phyloP scores from a whole-genome alignment of 2,797 vertebrate genomes.

The Trichosurus vulpecula region DNA sequence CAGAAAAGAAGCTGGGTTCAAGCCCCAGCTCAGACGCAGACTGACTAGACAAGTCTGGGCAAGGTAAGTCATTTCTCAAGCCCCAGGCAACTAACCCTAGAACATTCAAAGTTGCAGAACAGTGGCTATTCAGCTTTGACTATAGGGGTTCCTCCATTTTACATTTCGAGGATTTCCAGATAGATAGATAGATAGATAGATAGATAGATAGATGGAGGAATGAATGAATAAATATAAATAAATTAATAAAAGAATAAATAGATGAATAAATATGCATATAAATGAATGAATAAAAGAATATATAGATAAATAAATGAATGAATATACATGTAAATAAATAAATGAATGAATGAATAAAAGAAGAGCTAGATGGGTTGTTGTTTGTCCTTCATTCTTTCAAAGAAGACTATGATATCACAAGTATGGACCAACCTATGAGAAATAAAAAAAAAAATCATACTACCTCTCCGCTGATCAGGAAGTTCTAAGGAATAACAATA shows the following conservation, averaged over 20 bases:
- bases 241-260: neutral
- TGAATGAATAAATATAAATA: neutral
- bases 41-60: neutral
- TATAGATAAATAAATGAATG: neutral
- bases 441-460: neutral
- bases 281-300: neutral
- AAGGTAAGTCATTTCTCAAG: neutral
- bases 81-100: too few relatives aligned
- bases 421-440: neutral
- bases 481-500: neutral
- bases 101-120: neutral
- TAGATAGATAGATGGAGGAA: too few relatives aligned
- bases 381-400: too few relatives aligned
- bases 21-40: neutral
- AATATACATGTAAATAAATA: too few relatives aligned
- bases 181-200: too few relatives aligned
- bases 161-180: too few relatives aligned
- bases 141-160: too few relatives aligned
- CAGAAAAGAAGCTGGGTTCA: neutral
- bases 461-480: neutral
- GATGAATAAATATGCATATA: neutral
- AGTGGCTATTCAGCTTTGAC: neutral
- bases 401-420: neutral
- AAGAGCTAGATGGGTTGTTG: neutral
- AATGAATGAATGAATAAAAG: neutral